Percentiles rank a stretch among this genome's conserved stretches.
Evolutionary conservation across 2,888 invertebrate species (phyloP).

Genomic region (Eupithecia exiguata): DNA sequence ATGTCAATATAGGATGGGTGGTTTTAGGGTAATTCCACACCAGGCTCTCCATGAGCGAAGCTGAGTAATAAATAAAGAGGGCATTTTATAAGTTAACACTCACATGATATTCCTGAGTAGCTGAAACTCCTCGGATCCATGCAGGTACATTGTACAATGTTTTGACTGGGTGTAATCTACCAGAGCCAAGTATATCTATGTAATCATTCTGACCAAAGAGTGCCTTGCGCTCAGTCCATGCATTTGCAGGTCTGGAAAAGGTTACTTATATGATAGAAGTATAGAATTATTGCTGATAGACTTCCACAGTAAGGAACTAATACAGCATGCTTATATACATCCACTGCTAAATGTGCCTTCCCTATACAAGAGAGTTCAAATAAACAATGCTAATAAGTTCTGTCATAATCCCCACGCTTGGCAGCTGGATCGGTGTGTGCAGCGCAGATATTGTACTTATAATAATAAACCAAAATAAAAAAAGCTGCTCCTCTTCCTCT

Average conservation of each 20-base stretch:
- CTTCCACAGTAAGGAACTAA: background rate
- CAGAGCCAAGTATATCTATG: slow-evolving; percentile 96
- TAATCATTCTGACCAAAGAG: slow-evolving; percentile 98
- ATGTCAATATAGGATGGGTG: too few species aligned
- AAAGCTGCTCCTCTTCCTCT: background rate
- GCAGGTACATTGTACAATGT: slow-evolving; percentile 93
- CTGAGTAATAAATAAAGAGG: background rate
- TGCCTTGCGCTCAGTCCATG: slow-evolving; percentile 90
- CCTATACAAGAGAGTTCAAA: too few species aligned
- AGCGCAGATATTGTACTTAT: too few species aligned
- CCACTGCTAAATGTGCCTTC: background rate
- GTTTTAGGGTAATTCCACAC: too few species aligned
- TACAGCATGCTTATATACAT: background rate
- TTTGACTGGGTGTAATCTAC: slow-evolving; percentile 90
- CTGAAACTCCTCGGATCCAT: slow-evolving; percentile 95
- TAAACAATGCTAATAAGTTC: too few species aligned
- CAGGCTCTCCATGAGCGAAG: background rate
- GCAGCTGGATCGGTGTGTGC: background rate
- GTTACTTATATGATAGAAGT: too few species aligned
- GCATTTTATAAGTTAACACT: slow-evolving; percentile 38
- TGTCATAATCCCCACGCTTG: background rate
- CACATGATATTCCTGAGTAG: slow-evolving; percentile 89
- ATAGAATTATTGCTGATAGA: background rate
- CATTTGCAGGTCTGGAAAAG: slow-evolving; percentile 85
- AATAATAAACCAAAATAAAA: too few species aligned